phyloP scores from a whole-genome alignment of 1,140 invertebrate species.

The Drosophila pectinifera region DNA sequence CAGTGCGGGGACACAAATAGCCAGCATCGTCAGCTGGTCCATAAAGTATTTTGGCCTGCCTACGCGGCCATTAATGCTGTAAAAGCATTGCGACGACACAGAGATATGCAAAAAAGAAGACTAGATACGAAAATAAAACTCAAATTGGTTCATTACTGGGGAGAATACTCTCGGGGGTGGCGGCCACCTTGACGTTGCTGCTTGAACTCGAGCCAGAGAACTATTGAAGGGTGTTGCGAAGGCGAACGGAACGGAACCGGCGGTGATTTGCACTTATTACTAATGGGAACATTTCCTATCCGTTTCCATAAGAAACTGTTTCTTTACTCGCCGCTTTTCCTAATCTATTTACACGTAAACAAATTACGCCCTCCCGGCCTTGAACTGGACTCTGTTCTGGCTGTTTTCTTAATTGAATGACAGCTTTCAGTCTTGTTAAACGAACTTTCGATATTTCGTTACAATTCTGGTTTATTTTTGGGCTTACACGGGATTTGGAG shows the following conservation, averaged over 20 bases:
- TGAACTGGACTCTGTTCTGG: conserved; percentile 6
- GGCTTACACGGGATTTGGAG: neutral
- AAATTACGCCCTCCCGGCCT: conserved; percentile 17
- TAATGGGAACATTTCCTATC: conserved; percentile 37
- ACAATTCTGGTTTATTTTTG: conserved; percentile 1
- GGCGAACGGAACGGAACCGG: conserved; percentile 31
- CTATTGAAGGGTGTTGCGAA: conserved; percentile 76
- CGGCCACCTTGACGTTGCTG: conserved; percentile 77
- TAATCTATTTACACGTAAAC: conserved; percentile 33
- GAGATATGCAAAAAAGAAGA: conserved; percentile 56
- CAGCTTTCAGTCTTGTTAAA: conserved; percentile 14
- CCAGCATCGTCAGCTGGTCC: conserved; percentile 61
- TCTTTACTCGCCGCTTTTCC: conserved; percentile 10
- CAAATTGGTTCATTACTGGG: conserved; percentile 80
- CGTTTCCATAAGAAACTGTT: conserved; percentile 26
- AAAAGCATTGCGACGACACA: conserved; percentile 45
- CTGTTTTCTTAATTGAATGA: conserved; percentile 16
- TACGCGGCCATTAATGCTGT: conserved; percentile 65
- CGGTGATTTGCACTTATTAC: conserved; percentile 46
- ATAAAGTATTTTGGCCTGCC: conserved; percentile 61
- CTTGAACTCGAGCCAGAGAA: conserved; percentile 78
- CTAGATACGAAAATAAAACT: conserved; percentile 67
- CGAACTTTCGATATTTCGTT: conserved; percentile 37
- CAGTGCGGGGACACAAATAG: conserved; percentile 41
- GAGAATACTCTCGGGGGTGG: conserved; percentile 21